phyloP scores from a whole-genome alignment of 1,140 invertebrate species.

The Drosophila fuyamai region DNA sequence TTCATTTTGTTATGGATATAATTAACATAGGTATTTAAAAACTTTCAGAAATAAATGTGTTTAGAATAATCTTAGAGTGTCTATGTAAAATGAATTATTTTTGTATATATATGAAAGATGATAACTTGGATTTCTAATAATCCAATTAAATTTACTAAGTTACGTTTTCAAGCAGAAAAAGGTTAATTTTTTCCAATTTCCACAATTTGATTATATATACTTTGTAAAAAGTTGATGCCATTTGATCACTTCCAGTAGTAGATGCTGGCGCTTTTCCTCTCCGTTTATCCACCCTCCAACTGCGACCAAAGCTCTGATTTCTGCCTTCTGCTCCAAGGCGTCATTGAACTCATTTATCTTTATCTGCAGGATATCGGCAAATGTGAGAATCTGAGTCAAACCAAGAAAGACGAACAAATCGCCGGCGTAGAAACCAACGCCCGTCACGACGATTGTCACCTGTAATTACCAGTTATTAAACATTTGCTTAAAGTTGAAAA shows the following conservation, averaged over 20 bases:
- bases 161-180: too few species aligned
- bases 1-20: not conserved
- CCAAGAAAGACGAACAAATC: conserved; percentile 51
- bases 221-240: conserved; percentile 68
- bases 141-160: too few species aligned
- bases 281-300: conserved; percentile 6
- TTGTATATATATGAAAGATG: too few species aligned
- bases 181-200: not conserved
- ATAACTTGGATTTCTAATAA: too few species aligned
- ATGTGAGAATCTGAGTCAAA: conserved; percentile 53
- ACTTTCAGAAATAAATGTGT: too few species aligned
- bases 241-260: conserved; percentile 55
- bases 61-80: too few species aligned
- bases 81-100: too few species aligned
- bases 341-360: conserved; percentile 38
- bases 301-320: not conserved
- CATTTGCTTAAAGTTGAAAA: too few species aligned
- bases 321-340: conserved; percentile 17
- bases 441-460: conserved; percentile 37
- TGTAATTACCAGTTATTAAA: not conserved
- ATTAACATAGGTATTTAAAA: not conserved
- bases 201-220: conserved; percentile 10
- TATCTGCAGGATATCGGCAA: conserved; percentile 50
- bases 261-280: not conserved
- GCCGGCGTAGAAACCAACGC: conserved; percentile 52